phyloP scores from a whole-genome alignment of 53 echinoderm and acorn worm species.

The Hippasteria phrygiana region DNA sequence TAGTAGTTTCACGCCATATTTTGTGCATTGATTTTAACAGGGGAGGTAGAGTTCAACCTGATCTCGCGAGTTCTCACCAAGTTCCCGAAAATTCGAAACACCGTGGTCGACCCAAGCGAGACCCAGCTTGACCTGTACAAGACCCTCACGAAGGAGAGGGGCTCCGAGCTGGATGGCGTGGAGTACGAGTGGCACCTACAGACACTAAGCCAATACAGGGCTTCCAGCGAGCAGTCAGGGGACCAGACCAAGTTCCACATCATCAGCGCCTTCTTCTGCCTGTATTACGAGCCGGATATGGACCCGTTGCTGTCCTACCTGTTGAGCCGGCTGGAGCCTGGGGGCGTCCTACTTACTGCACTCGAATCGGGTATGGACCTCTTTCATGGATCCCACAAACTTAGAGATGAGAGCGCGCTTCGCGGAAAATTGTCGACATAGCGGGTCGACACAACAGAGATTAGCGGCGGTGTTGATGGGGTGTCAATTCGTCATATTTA shows the following conservation, averaged over 20 bases:
- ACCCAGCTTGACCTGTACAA: slow-evolving; percentile 69
- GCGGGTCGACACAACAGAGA: too few species aligned
- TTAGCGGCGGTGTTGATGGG: too few species aligned
- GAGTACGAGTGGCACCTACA: slow-evolving; percentile 65
- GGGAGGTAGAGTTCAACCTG: not conserved
- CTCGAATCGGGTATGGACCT: slow-evolving; percentile 60
- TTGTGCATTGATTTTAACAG: not conserved
- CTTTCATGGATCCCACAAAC: not conserved
- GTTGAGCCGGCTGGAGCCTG: slow-evolving; percentile 55
- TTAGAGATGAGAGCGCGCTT: not conserved
- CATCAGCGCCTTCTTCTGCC: slow-evolving; percentile 77
- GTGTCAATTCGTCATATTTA: too few species aligned
- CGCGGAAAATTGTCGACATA: not conserved
- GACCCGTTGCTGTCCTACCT: slow-evolving; percentile 49
- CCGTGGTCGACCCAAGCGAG: slow-evolving; percentile 74
- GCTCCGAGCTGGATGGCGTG: not conserved
- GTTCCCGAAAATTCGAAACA: slow-evolving; percentile 62
- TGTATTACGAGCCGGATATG: slow-evolving; percentile 74
- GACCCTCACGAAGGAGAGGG: slow-evolving; percentile 26
- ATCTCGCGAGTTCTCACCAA: not conserved
- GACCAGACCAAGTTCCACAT: slow-evolving; percentile 66
- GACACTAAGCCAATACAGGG: slow-evolving; percentile 54
- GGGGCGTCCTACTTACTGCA: slow-evolving; percentile 65
- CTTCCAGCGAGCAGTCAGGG: slow-evolving; percentile 13
- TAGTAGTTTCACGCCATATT: not conserved